Percentiles rank a stretch among this genome's conserved stretches.
phyloP scores from a whole-genome alignment of 64 coral and sea anemone genomes.

The Platygyra sinensis region DNA sequence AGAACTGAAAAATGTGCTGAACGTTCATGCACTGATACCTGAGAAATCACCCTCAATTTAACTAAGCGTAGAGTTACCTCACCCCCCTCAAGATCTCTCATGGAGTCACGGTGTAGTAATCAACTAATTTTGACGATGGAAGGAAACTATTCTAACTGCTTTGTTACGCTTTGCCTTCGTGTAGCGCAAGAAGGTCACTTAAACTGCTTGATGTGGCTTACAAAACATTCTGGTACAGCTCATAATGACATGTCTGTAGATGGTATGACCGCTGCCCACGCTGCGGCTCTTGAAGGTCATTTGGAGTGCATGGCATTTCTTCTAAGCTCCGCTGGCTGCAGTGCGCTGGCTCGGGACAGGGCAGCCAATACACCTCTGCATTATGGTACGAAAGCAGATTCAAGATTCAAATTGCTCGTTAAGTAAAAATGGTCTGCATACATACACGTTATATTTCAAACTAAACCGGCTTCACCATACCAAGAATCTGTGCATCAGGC shows the following conservation, averaged over 20 bases:
- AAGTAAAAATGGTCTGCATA: no score
- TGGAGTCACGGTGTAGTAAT: no score
- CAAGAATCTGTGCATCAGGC: no score
- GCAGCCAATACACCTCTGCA: conserved; percentile 74
- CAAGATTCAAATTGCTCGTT: no score
- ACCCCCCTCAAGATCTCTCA: no score
- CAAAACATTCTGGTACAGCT: conserved; percentile 67
- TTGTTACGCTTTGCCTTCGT: neutral
- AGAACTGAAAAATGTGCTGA: no score
- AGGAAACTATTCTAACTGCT: neutral
- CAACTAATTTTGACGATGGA: no score
- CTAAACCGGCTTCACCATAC: no score
- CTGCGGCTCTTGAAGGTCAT: conserved; percentile 84
- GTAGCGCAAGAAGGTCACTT: conserved; percentile 88
- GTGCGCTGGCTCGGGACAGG: conserved; percentile 65
- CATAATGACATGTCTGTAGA: conserved; percentile 63
- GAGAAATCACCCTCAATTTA: no score
- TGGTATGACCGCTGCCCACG: conserved; percentile 95
- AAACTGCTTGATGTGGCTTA: conserved; percentile 84
- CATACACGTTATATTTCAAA: no score
- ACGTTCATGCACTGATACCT: no score
- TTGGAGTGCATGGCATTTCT: conserved; percentile 78
- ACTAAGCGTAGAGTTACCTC: no score
- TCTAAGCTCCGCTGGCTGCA: conserved; percentile 67
- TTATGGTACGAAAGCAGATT: conserved; percentile 56